These are phyloP conservation scores for Ashinkailepas kermadecensis DNA, from an alignment of 2,888 invertebrate genomes.

Conservation along the genomic window DNA sequence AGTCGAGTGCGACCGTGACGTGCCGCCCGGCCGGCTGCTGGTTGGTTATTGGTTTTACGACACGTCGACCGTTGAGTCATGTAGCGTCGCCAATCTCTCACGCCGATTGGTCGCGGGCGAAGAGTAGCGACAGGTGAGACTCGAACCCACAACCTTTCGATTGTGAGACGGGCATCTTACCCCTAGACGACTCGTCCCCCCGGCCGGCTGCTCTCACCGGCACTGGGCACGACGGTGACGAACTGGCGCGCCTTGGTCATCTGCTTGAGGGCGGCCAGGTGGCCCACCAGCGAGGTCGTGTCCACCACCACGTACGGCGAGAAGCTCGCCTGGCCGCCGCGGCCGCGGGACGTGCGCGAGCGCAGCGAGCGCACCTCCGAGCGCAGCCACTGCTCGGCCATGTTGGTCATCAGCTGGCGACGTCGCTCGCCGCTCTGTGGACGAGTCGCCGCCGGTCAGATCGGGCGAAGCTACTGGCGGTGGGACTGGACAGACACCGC, in stretches of 20 bases:
- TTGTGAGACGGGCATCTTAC: no score
- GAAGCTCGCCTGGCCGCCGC: conserved; percentile 43
- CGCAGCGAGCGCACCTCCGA: conserved; percentile 82
- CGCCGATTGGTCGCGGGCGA: no score
- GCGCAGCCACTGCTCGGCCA: conserved; percentile 59
- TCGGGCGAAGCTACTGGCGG: no score
- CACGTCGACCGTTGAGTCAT: no score
- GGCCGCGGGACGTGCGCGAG: conserved; percentile 53
- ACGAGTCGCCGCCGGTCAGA: background rate
- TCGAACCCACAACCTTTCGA: no score
- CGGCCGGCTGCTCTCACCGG: conserved; percentile 54
- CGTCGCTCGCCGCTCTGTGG: background rate
- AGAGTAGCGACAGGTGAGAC: no score
- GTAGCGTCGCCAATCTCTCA: no score
- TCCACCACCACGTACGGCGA: conserved; percentile 82
- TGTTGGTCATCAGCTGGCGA: conserved; percentile 10
- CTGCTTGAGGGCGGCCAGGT: conserved; percentile 68
- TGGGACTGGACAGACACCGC: no score
- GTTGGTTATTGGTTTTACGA: no score
- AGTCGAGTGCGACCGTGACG: no score
- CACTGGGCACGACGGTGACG: conserved; percentile 74
- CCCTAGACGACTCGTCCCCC: no score
- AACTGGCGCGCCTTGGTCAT: conserved; percentile 71
- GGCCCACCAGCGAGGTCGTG: conserved; percentile 66
- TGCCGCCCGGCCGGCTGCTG: background rate